phyloP scores from a whole-genome alignment of 1,140 invertebrate species.

The Platyura marginata region DNA sequence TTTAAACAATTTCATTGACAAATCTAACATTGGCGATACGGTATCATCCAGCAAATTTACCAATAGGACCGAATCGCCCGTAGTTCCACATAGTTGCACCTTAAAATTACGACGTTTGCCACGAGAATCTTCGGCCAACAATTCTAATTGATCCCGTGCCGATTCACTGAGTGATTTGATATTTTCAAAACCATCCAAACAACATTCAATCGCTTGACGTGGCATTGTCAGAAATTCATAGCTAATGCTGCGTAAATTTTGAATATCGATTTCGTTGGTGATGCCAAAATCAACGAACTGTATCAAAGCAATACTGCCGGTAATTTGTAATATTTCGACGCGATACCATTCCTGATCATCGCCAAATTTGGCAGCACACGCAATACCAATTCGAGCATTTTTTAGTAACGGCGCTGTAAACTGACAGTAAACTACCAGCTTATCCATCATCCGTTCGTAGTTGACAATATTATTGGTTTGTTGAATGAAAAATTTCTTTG shows the following conservation, averaged over 20 bases:
- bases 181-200: slow-evolving; percentile 22
- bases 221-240: slow-evolving; percentile 40
- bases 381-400: slow-evolving; percentile 32
- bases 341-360: slow-evolving; percentile 49
- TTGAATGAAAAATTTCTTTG: slow-evolving; percentile 51
- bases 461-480: slow-evolving; percentile 34
- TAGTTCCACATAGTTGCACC: slow-evolving; percentile 32
- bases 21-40: slow-evolving; percentile 17
- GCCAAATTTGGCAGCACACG: slow-evolving; percentile 54
- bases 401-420: slow-evolving; percentile 24
- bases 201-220: slow-evolving; percentile 57
- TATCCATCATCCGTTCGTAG: slow-evolving; percentile 25
- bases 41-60: slow-evolving; percentile 30
- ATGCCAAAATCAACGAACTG: slow-evolving; percentile 68
- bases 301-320: slow-evolving; percentile 30
- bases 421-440: slow-evolving; percentile 19
- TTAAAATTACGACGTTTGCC: slow-evolving; percentile 22
- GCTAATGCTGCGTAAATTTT: slow-evolving; percentile 38
- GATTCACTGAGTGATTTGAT: slow-evolving; percentile 15
- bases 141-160: slow-evolving; percentile 22
- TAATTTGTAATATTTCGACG: slow-evolving; percentile 30
- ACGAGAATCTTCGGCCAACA: slow-evolving; percentile 22
- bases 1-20: slow-evolving; percentile 21
- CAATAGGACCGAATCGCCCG: slow-evolving; percentile 25
- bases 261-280: slow-evolving; percentile 38